Conservation (phyloP, 2,888 invertebrate species). For the Andrena bicolor region DNA sequence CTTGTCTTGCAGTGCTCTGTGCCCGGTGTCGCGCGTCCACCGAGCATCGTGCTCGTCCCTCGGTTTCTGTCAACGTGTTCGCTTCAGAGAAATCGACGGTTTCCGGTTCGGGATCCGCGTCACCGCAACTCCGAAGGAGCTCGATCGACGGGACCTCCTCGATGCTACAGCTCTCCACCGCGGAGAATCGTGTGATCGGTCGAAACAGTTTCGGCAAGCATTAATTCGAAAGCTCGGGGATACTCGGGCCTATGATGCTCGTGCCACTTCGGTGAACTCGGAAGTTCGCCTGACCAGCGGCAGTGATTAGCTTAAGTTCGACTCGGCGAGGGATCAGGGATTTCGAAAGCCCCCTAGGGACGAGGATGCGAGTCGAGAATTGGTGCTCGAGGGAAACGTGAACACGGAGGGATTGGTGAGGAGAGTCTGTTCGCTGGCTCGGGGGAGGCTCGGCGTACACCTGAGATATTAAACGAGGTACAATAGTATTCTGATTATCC, state of each 20-base stretch:
- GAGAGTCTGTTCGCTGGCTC: background rate
- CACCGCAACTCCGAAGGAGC: conserved; percentile 24
- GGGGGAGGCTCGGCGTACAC: background rate
- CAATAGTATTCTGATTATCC: background rate
- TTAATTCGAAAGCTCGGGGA: background rate
- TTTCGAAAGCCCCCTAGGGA: background rate
- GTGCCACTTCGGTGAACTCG: background rate
- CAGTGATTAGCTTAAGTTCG: background rate
- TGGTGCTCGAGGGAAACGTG: conserved; percentile 27
- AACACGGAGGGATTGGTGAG: conserved; percentile 11
- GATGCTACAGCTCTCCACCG: background rate
- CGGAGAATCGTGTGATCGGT: conserved; percentile 1
- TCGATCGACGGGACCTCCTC: conserved; percentile 4
- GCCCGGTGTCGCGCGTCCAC: conserved; percentile 26
- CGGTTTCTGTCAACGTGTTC: conserved; percentile 58
- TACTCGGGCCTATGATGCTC: background rate
- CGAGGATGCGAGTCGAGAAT: conserved; percentile 37
- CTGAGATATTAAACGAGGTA: conserved; percentile 22
- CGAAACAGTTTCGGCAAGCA: background rate
- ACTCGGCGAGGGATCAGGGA: background rate
- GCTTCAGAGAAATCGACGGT: conserved; percentile 58
- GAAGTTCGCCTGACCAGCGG: background rate
- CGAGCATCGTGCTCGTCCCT: conserved; percentile 9
- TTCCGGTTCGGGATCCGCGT: conserved; percentile 55
- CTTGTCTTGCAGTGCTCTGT: conserved; percentile 18